These are phyloP conservation scores for Elachura formosa DNA, from an alignment of 2,113 vertebrate species.

Conservation along the genomic window DNA sequence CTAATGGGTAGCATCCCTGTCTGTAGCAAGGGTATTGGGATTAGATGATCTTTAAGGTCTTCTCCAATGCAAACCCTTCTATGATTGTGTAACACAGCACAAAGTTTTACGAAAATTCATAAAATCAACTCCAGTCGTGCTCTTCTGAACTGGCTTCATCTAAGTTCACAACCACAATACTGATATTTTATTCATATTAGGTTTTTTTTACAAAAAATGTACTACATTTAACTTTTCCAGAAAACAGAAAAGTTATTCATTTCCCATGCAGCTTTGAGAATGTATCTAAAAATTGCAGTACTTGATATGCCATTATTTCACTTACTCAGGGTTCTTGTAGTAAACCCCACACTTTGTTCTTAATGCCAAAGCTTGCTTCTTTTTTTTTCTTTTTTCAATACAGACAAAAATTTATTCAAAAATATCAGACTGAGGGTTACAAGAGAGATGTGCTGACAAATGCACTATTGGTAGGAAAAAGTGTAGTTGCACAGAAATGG, in stretches of 20 bases:
- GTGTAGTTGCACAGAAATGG: background rate
- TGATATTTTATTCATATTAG: background rate
- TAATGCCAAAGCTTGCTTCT: background rate
- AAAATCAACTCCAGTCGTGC: background rate
- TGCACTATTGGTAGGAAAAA: background rate
- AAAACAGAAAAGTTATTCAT: background rate
- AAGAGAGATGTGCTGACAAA: background rate
- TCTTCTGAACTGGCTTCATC: background rate
- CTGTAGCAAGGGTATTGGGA: background rate
- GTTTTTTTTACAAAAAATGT: background rate
- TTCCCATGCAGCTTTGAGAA: background rate
- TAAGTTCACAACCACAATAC: background rate
- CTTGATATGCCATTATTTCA: background rate
- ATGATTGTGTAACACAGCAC: background rate
- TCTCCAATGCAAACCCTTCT: background rate
- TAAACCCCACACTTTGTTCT: background rate
- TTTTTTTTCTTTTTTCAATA: background rate
- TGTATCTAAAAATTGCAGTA: background rate
- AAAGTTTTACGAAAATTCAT: background rate
- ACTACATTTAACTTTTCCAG: background rate
- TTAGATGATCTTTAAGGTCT: background rate
- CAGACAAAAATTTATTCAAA: background rate
- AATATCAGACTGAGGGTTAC: background rate
- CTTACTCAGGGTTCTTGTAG: background rate
- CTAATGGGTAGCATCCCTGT: background rate